These are phyloP conservation scores for Drosophila limbata DNA, from an alignment of 2,888 invertebrate genomes.

Conservation along the genomic window DNA sequence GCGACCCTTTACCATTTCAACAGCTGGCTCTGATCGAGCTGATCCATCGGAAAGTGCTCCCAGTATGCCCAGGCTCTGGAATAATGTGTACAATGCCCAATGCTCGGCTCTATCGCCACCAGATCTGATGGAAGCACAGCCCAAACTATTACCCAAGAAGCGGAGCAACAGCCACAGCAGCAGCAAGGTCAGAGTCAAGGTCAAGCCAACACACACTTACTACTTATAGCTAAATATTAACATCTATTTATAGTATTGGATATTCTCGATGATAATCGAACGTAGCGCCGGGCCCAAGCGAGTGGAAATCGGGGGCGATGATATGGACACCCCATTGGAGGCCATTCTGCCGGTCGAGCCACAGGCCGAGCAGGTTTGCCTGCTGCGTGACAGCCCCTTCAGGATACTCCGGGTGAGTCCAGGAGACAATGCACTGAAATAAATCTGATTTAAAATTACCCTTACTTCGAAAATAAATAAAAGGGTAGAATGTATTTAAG, in stretches of 20 bases:
- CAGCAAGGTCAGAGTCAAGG: constrained; percentile 69
- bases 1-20: constrained; percentile 68
- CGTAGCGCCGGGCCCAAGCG: constrained; percentile 76
- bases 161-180: constrained; percentile 62
- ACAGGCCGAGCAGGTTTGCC: constrained; percentile 87
- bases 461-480: too few species aligned
- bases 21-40: constrained; percentile 30
- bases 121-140: constrained; percentile 79
- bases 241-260: constrained; percentile 77
- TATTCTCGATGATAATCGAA: constrained; percentile 84
- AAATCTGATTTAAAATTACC: too few species aligned
- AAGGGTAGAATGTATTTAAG: too few species aligned
- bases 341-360: constrained; percentile 82
- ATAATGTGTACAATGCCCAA: constrained; percentile 50
- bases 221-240: background rate
- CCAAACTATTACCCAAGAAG: constrained; percentile 69
- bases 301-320: constrained; percentile 71
- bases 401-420: constrained; percentile 85
- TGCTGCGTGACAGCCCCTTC: constrained; percentile 88
- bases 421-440: too few species aligned
- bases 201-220: background rate
- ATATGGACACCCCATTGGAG: constrained; percentile 81
- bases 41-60: constrained; percentile 7
- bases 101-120: constrained; percentile 61
- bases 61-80: constrained; percentile 79